Evolutionary conservation across 2,888 invertebrate species (phyloP).

Genomic region (Pyrochroa serraticornis): DNA sequence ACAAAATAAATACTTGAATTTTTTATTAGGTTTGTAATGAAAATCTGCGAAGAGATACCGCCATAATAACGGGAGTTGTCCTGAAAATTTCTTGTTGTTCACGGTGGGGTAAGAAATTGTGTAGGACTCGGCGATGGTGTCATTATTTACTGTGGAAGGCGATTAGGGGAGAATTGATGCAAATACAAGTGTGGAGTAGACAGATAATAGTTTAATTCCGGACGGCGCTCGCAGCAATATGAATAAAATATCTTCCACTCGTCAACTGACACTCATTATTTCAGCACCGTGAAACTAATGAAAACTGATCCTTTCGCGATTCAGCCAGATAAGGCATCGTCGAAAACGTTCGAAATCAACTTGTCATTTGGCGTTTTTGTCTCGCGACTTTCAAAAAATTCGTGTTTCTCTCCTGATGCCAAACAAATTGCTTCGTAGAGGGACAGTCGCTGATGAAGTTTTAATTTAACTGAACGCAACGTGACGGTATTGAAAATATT

Average conservation of each 20-base stretch:
- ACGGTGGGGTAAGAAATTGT: constrained; percentile 3
- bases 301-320: no score
- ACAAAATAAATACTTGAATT: constrained; percentile 4
- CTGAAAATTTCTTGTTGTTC: constrained; percentile 5
- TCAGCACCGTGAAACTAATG: not conserved
- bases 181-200: constrained; percentile 11
- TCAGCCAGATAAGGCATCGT: not conserved
- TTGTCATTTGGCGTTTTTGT: not conserved
- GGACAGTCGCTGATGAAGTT: constrained; percentile 16
- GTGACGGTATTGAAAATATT: constrained; percentile 18
- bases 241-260: constrained; percentile 3
- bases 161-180: constrained; percentile 11
- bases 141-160: constrained; percentile 6
- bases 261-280: not conserved
- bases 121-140: not conserved
- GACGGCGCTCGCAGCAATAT: constrained; percentile 2
- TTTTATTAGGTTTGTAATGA: constrained; percentile 3
- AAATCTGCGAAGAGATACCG: constrained; percentile 1
- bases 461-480: constrained; percentile 16
- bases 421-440: constrained; percentile 9
- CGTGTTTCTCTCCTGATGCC: not conserved
- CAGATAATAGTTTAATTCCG: constrained; percentile 9
- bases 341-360: constrained; percentile 1
- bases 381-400: not conserved
- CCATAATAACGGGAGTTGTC: constrained; percentile 1